A percentile compares a stretch with the other conserved stretches of the same genome.
Conservation (phyloP, 2,797 vertebrate species). For the Sebastes alutus region DNA sequence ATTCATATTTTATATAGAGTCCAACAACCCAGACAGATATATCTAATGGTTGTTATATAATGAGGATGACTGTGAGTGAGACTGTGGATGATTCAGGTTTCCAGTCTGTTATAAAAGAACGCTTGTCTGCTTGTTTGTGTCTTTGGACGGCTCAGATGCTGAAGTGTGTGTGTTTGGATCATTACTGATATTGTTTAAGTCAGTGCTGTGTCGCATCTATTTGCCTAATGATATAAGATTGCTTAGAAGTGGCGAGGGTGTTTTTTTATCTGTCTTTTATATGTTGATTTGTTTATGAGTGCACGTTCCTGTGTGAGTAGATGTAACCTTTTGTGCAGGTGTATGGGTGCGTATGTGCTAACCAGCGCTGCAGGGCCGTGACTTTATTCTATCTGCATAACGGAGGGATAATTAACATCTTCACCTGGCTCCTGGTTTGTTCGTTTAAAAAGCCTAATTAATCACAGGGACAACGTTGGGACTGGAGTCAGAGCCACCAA, state of each 20-base stretch:
- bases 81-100: slow-evolving; percentile 45
- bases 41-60: slow-evolving; percentile 41
- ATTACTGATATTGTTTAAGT: slow-evolving; percentile 15
- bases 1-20: neutral
- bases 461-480: slow-evolving; percentile 77
- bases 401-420: slow-evolving; percentile 79
- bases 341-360: neutral
- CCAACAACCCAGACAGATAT: slow-evolving; percentile 7
- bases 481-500: slow-evolving; percentile 69
- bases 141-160: slow-evolving; percentile 4
- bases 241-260: neutral
- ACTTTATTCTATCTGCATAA: slow-evolving; percentile 73
- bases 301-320: slow-evolving; percentile 7
- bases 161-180: slow-evolving; percentile 13
- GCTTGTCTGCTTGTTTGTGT: slow-evolving; percentile 8
- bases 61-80: slow-evolving; percentile 13
- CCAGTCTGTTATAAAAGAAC: slow-evolving; percentile 23
- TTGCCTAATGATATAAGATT: slow-evolving; percentile 4
- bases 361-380: slow-evolving; percentile 34
- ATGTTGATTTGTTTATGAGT: slow-evolving; percentile 1
- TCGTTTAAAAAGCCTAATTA: slow-evolving; percentile 81
- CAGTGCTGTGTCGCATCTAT: neutral
- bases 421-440: slow-evolving; percentile 81
- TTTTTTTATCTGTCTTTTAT: neutral
- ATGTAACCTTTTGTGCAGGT: neutral